These are phyloP conservation scores for Leptura quadrifasciata DNA, from an alignment of 2,888 invertebrate species.

Conservation along the genomic window DNA sequence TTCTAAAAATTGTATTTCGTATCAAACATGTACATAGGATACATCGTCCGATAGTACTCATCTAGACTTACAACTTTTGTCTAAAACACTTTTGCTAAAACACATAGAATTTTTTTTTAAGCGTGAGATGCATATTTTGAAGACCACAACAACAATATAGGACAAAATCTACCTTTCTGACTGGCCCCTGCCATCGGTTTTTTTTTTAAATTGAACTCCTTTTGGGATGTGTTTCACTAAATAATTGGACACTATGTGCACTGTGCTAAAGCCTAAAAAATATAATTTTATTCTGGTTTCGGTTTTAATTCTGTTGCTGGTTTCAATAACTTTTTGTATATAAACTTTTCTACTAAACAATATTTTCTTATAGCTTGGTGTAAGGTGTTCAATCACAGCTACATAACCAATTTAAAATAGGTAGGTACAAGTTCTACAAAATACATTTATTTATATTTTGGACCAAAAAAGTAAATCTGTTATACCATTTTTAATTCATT, in stretches of 20 bases:
- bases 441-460: slow-evolving; percentile 41
- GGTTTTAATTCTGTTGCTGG: background rate
- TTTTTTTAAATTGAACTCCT: too few relatives aligned
- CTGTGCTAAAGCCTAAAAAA: background rate
- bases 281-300: slow-evolving; percentile 7
- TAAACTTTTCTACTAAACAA: slow-evolving; percentile 24
- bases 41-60: too few relatives aligned
- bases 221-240: background rate
- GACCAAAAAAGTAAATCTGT: background rate
- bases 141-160: too few relatives aligned
- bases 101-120: too few relatives aligned
- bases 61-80: too few relatives aligned
- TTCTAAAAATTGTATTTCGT: too few relatives aligned
- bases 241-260: background rate
- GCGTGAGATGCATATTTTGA: too few relatives aligned
- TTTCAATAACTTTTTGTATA: slow-evolving; percentile 25
- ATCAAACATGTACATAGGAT: too few relatives aligned
- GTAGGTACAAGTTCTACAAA: slow-evolving; percentile 34
- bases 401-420: slow-evolving; percentile 31
- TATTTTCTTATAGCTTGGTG: slow-evolving; percentile 49
- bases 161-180: too few relatives aligned
- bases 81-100: too few relatives aligned
- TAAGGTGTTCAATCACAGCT: slow-evolving; percentile 37
- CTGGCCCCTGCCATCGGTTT: too few relatives aligned
- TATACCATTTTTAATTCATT: background rate